A percentile compares a stretch with the other conserved stretches of the same genome.
phyloP scores from a whole-genome alignment of 2,797 vertebrate species.

The Coccyzus lansbergi region DNA sequence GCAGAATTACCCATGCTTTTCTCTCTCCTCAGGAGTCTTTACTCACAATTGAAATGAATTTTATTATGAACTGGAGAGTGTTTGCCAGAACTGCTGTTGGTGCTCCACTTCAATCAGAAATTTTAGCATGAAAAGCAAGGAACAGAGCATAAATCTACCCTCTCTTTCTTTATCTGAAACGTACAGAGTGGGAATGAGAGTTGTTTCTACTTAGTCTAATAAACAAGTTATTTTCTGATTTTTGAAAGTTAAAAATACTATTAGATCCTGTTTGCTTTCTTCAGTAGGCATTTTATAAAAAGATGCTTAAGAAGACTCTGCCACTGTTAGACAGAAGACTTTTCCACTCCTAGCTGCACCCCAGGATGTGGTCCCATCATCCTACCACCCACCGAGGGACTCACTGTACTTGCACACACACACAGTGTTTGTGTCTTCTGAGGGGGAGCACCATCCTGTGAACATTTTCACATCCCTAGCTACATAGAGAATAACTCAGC shows the following conservation, averaged over 20 bases:
- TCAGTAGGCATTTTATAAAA: background rate
- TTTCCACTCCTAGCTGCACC: background rate
- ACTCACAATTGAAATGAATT: conserved; percentile 36
- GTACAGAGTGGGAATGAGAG: background rate
- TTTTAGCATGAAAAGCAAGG: background rate
- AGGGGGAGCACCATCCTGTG: background rate
- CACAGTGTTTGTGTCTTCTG: background rate
- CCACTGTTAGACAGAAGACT: background rate
- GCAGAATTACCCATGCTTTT: conserved; percentile 27
- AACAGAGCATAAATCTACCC: background rate
- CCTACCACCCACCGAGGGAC: background rate
- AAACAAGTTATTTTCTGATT: background rate
- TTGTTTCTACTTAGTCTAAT: background rate
- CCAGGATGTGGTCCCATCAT: background rate
- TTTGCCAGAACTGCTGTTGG: background rate
- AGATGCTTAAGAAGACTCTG: background rate
- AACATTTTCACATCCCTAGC: background rate
- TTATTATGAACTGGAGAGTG: background rate
- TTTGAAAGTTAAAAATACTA: background rate
- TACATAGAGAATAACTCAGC: background rate
- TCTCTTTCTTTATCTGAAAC: background rate
- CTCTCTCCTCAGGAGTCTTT: background rate
- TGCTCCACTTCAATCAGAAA: background rate
- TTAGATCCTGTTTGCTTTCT: background rate
- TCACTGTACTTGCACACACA: background rate